Conservation (phyloP, 2,797 vertebrate species). For the Gephyroberyx darwinii region DNA sequence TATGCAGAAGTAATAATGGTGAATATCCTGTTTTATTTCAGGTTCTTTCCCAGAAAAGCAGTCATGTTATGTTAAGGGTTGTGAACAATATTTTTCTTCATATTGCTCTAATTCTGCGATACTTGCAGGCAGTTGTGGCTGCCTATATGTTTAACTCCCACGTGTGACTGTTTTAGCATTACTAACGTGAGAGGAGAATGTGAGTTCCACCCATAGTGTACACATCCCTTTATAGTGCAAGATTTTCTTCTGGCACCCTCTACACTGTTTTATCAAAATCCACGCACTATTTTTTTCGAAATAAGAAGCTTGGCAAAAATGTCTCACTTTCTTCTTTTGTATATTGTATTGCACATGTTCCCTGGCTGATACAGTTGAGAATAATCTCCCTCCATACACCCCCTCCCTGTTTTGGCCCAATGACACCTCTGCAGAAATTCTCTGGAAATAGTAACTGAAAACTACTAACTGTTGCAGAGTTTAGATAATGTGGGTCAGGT, state of each 20-base stretch:
- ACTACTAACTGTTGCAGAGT: neutral
- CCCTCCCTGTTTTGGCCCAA: neutral
- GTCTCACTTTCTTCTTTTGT: too few relatives aligned
- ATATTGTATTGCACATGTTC: neutral
- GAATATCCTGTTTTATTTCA: too few relatives aligned
- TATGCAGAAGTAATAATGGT: neutral
- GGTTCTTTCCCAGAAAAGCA: too few relatives aligned
- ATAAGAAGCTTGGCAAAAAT: neutral
- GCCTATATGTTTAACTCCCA: neutral
- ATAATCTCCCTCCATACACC: too few relatives aligned
- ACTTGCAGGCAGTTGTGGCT: neutral
- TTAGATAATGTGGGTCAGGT: conserved; percentile 3
- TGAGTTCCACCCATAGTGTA: neutral
- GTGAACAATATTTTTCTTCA: too few relatives aligned
- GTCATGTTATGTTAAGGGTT: too few relatives aligned
- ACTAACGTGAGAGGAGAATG: neutral
- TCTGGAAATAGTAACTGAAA: neutral
- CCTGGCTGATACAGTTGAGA: neutral
- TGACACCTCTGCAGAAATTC: too few relatives aligned
- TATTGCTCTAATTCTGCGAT: too few relatives aligned
- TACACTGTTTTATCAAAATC: too few relatives aligned
- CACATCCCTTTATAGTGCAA: neutral
- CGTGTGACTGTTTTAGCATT: neutral
- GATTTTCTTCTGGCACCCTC: too few relatives aligned
- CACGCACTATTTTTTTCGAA: too few relatives aligned